Conservation (phyloP, 92 coral and sea anemone species). For the Siderastrea siderea region DNA sequence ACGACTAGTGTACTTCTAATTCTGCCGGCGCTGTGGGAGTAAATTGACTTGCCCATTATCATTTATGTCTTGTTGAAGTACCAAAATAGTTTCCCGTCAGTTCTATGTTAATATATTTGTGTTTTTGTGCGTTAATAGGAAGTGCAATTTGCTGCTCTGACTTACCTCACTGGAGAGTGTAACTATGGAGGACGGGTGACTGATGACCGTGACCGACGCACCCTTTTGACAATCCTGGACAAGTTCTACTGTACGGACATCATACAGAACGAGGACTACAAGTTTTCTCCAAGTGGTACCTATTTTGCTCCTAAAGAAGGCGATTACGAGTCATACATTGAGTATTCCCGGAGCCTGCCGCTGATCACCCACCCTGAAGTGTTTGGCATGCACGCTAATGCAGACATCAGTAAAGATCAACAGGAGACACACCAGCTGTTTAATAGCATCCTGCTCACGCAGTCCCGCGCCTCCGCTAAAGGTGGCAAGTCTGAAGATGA, state of each 20-base stretch:
- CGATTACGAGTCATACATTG: constrained; percentile 94
- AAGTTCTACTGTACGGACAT: constrained; percentile 84
- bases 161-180: constrained; percentile 98
- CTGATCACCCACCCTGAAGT: constrained; percentile 95
- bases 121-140: constrained; percentile 62
- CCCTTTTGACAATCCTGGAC: constrained; percentile 91
- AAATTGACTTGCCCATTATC: too few relatives aligned
- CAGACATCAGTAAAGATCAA: constrained; percentile 98
- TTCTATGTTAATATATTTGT: neutral
- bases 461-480: constrained; percentile 95
- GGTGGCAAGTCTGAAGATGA: constrained; percentile 99
- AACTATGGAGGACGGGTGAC: constrained; percentile 99
- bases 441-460: constrained; percentile 94
- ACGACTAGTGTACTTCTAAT: too few relatives aligned
- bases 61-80: too few relatives aligned
- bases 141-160: constrained; percentile 93
- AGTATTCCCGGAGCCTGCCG: constrained; percentile 91
- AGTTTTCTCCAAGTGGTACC: constrained; percentile 95
- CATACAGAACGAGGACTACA: constrained; percentile 71
- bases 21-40: too few relatives aligned
- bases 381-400: constrained; percentile 99
- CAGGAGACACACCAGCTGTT: constrained; percentile 90
- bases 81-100: too few relatives aligned
- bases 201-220: constrained; percentile 97
- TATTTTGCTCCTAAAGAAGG: constrained; percentile 94